These are phyloP conservation scores for Diarsia rubi DNA, from an alignment of 2,888 invertebrate genomes.

Conservation along the genomic window DNA sequence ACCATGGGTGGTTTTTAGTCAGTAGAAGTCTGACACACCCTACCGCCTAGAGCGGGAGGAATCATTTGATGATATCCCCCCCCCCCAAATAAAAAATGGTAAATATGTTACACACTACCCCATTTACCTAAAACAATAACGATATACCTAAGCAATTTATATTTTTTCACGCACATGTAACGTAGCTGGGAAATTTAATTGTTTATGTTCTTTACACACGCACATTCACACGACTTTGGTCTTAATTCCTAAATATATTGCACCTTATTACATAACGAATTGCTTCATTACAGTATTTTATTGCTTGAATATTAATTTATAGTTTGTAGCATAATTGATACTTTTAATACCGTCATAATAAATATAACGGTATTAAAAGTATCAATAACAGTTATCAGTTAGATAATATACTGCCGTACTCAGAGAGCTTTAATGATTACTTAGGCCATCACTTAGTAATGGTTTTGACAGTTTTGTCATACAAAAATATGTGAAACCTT, in stretches of 20 bases:
- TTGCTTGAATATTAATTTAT: slow-evolving; percentile 35
- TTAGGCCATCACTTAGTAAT: too few species aligned
- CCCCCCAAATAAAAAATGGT: not conserved
- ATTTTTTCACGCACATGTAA: slow-evolving; percentile 52
- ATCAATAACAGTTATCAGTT: not conserved
- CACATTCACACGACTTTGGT: slow-evolving; percentile 75
- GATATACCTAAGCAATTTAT: slow-evolving; percentile 26
- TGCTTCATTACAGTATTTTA: slow-evolving; percentile 60
- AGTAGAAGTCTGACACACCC: too few species aligned
- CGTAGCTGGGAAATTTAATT: slow-evolving; percentile 53
- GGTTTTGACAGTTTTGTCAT: too few species aligned
- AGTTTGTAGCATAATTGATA: slow-evolving; percentile 25
- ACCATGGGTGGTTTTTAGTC: too few species aligned
- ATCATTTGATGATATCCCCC: too few species aligned
- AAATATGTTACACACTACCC: slow-evolving; percentile 33
- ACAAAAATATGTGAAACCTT: too few species aligned
- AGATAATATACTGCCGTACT: too few species aligned
- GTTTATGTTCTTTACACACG: slow-evolving; percentile 69
- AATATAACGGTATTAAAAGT: not conserved
- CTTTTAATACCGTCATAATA: too few species aligned
- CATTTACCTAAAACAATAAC: slow-evolving; percentile 47
- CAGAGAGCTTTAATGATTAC: too few species aligned
- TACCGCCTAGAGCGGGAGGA: too few species aligned
- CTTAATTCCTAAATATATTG: slow-evolving; percentile 68
- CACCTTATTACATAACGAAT: slow-evolving; percentile 63